Percentiles rank a stretch among this genome's conserved stretches.
Evolutionary conservation across 2,888 invertebrate genomes (phyloP).

Genomic region (Ceratothoa steindachneri): DNA sequence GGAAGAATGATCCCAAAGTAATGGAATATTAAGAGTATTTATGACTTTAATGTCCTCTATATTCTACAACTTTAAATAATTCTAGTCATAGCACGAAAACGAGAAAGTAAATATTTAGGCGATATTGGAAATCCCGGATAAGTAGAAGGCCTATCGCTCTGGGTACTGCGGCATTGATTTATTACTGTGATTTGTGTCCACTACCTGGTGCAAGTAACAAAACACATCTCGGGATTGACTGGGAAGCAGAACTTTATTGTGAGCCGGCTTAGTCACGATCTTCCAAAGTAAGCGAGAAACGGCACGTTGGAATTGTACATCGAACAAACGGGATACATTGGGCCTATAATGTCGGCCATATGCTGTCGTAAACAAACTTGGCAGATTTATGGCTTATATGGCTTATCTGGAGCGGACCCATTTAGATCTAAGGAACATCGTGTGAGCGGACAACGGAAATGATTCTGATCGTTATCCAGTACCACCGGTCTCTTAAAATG

Average conservation of each 20-base stretch:
- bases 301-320: background rate
- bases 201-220: background rate
- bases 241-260: background rate
- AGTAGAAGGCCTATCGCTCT: too few relatives aligned
- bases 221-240: background rate
- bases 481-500: too few relatives aligned
- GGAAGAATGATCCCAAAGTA: too few relatives aligned
- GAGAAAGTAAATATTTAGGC: too few relatives aligned
- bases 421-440: background rate
- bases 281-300: background rate
- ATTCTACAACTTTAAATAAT: too few relatives aligned
- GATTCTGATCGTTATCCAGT: background rate
- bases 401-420: background rate
- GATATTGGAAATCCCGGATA: too few relatives aligned
- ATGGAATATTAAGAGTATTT: too few relatives aligned
- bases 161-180: too few relatives aligned
- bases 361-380: background rate
- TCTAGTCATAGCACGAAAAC: too few relatives aligned
- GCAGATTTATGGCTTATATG: background rate
- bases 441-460: background rate
- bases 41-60: too few relatives aligned
- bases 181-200: background rate
- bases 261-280: background rate
- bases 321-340: background rate
- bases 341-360: background rate